These are phyloP conservation scores for Hymenochirus boettgeri DNA, from an alignment of 2,113 vertebrate genomes.

Conservation along the genomic window DNA sequence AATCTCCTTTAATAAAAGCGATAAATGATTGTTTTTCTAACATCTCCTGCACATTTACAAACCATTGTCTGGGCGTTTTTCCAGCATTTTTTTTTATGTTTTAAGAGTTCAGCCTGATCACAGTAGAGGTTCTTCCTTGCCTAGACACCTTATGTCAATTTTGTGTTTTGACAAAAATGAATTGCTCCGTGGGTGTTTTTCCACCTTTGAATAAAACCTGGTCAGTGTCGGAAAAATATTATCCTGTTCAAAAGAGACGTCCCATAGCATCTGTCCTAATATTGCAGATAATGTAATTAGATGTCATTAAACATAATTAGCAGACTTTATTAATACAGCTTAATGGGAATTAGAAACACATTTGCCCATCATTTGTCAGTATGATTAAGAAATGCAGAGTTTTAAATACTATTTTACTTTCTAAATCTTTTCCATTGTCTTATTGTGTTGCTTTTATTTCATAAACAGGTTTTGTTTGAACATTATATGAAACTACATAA, in stretches of 20 bases:
- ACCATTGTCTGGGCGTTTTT: not conserved
- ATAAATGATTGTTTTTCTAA: too few species aligned
- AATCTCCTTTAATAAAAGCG: too few species aligned
- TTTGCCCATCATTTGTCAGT: slow-evolving; percentile 39
- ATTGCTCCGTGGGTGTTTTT: slow-evolving; percentile 24
- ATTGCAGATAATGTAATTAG: slow-evolving; percentile 69
- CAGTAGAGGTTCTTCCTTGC: not conserved
- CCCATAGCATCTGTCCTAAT: slow-evolving; percentile 74
- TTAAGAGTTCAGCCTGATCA: not conserved
- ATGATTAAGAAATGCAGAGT: too few species aligned
- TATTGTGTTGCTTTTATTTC: not conserved
- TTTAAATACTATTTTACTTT: too few species aligned
- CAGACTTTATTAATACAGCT: slow-evolving; percentile 60
- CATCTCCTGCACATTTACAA: too few species aligned
- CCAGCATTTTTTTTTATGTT: not conserved
- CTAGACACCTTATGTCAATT: slow-evolving; percentile 8
- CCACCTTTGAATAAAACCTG: slow-evolving; percentile 29
- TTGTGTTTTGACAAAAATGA: slow-evolving; percentile 26
- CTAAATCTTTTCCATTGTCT: not conserved
- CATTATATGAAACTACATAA: too few species aligned
- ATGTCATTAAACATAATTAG: slow-evolving; percentile 70
- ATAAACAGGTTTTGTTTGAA: too few species aligned
- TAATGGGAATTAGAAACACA: slow-evolving; percentile 56
- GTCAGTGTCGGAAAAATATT: slow-evolving; percentile 39
- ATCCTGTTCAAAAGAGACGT: slow-evolving; percentile 59